A percentile compares a stretch with the other conserved stretches of the same genome.
phyloP scores from a whole-genome alignment of 2,797 vertebrate genomes.

The Dendrocincla fuliginosa region DNA sequence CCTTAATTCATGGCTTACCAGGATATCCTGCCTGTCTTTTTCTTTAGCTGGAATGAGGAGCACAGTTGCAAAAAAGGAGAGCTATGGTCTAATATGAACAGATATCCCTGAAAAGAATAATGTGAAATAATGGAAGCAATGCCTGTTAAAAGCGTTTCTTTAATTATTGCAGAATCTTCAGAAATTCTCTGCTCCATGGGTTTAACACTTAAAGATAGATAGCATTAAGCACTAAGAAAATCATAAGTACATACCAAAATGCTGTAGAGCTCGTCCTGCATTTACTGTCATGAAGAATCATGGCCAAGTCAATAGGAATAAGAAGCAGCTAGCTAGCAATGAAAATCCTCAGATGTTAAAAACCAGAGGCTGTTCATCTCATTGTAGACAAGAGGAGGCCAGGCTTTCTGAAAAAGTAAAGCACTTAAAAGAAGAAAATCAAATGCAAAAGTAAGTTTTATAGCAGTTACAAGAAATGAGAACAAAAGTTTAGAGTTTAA shows the following conservation, averaged over 20 bases:
- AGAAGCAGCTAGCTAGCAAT: neutral
- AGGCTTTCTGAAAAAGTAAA: neutral
- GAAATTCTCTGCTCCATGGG: neutral
- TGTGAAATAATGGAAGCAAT: neutral
- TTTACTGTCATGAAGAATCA: neutral
- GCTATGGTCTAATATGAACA: neutral
- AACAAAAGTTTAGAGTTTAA: neutral
- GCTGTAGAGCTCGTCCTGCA: neutral
- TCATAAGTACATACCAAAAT: neutral
- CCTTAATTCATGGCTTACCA: neutral
- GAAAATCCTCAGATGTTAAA: neutral
- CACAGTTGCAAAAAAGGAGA: neutral
- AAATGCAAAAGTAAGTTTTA: neutral
- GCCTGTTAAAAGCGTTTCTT: rapidly evolving
- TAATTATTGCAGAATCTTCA: neutral
- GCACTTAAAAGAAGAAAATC: neutral
- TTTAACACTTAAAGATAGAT: neutral
- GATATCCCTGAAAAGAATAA: neutral
- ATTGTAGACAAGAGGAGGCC: neutral
- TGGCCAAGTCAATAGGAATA: neutral
- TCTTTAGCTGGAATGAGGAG: neutral
- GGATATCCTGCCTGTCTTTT: neutral
- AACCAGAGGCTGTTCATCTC: neutral
- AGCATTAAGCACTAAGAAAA: neutral
- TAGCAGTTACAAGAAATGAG: neutral